phyloP scores from a whole-genome alignment of 2,113 vertebrate genomes.

The Kryptolebias marmoratus region DNA sequence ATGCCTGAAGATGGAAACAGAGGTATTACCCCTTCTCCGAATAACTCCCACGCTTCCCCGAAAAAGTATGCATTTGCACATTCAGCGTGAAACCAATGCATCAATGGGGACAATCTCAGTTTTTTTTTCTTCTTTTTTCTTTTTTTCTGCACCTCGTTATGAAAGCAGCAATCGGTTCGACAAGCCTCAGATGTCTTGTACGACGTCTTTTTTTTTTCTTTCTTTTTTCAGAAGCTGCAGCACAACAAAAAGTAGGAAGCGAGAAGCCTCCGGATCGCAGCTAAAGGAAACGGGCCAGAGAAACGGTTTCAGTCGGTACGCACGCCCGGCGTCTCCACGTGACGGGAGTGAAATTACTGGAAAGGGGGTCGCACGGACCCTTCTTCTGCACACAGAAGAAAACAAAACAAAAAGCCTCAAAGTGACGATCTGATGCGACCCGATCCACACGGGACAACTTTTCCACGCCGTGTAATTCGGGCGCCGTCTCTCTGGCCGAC shows the following conservation, averaged over 20 bases:
- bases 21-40: slow-evolving; percentile 65
- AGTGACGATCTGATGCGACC: neutral
- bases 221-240: slow-evolving; percentile 29
- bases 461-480: too few species aligned
- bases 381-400: neutral
- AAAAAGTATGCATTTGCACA: slow-evolving; percentile 64
- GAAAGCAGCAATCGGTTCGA: slow-evolving; percentile 48
- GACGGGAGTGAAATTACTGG: neutral
- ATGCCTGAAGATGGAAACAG: slow-evolving; percentile 41
- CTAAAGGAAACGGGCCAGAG: slow-evolving; percentile 4
- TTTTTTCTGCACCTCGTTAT: slow-evolving; percentile 18
- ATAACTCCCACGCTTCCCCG: slow-evolving; percentile 68
- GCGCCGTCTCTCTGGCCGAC: neutral
- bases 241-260: slow-evolving; percentile 17
- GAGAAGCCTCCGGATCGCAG: neutral
- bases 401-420: too few species aligned
- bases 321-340: neutral
- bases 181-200: slow-evolving; percentile 17
- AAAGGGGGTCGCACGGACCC: neutral
- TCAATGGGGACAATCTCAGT: slow-evolving; percentile 43
- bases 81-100: slow-evolving; percentile 66
- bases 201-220: too few species aligned
- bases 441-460: too few species aligned
- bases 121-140: slow-evolving; percentile 7
- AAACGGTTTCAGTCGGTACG: slow-evolving; percentile 11